A percentile compares a stretch with the other conserved stretches of the same genome.
Evolutionary conservation across 1,140 invertebrate genomes (phyloP).

Genomic region (Elymnias hypermnestra): DNA sequence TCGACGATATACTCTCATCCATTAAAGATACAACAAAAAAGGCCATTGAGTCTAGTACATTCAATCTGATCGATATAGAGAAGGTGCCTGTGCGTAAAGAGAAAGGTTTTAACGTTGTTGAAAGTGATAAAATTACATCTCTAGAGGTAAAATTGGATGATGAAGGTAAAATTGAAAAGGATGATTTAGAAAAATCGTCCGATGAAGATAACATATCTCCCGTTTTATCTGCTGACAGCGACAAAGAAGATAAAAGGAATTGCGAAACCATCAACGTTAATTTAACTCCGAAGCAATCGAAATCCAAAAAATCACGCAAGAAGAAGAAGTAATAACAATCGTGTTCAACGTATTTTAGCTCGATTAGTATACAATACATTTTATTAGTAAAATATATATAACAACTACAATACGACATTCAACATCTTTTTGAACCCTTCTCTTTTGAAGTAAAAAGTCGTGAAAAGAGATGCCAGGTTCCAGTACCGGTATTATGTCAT

Average conservation of each 20-base stretch:
- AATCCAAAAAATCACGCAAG: constrained; percentile 63
- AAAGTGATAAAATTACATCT: constrained; percentile 60
- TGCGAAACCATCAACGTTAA: constrained; percentile 31
- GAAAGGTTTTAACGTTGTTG: constrained; percentile 58
- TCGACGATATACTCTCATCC: constrained; percentile 61
- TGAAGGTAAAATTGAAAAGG: constrained; percentile 37
- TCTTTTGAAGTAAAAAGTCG: too few relatives aligned
- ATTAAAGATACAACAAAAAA: constrained; percentile 57
- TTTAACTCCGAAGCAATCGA: constrained; percentile 51
- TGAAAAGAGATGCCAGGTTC: too few relatives aligned
- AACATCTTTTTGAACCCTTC: too few relatives aligned
- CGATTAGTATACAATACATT: constrained; percentile 13
- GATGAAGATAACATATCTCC: constrained; percentile 67
- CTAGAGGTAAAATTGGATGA: constrained; percentile 58
- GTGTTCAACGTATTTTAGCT: constrained; percentile 36
- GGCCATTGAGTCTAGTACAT: constrained; percentile 49
- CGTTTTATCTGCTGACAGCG: constrained; percentile 60
- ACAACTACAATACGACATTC: constrained; percentile 19
- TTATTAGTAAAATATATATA: constrained; percentile 31
- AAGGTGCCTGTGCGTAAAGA: constrained; percentile 52
- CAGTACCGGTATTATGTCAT: too few relatives aligned
- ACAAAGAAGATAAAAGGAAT: constrained; percentile 55
- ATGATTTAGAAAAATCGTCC: constrained; percentile 65
- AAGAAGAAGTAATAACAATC: constrained; percentile 58
- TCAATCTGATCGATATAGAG: constrained; percentile 62